These are phyloP conservation scores for Aelia acuminata DNA, from an alignment of 2,888 invertebrate species.

Conservation along the genomic window DNA sequence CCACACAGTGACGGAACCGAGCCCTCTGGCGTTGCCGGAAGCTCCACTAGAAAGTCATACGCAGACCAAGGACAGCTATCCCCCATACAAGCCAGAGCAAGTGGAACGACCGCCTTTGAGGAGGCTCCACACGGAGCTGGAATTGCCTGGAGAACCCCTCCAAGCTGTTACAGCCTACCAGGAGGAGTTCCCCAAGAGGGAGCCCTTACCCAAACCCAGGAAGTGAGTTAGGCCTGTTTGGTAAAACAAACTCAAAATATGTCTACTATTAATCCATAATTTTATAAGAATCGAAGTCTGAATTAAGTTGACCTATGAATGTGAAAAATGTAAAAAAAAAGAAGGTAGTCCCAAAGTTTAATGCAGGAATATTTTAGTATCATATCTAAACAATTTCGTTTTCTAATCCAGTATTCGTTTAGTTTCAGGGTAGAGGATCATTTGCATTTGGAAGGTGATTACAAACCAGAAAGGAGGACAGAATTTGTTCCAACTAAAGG, in stretches of 20 bases:
- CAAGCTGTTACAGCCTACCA: constrained; percentile 75
- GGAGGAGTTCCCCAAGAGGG: constrained; percentile 74
- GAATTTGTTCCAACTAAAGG: constrained; percentile 70
- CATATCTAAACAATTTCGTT: not conserved
- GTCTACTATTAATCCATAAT: not conserved
- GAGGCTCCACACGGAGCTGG: constrained; percentile 68
- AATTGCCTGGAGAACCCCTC: constrained; percentile 68
- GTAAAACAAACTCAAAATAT: not conserved
- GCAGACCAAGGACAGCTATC: constrained; percentile 67
- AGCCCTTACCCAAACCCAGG: constrained; percentile 60
- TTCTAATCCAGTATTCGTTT: constrained; percentile 15
- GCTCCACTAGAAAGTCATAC: constrained; percentile 64
- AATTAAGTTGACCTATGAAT: not conserved
- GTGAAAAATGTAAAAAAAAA: too few relatives aligned
- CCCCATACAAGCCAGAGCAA: constrained; percentile 67
- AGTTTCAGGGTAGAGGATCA: constrained; percentile 74
- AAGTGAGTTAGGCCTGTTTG: constrained; percentile 50
- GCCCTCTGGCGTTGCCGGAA: constrained; percentile 67
- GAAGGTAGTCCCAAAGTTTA: too few relatives aligned
- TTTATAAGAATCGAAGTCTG: not conserved
- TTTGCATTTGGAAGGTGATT: constrained; percentile 79
- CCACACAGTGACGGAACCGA: constrained; percentile 73
- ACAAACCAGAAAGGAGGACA: constrained; percentile 72
- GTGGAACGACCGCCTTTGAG: constrained; percentile 68
- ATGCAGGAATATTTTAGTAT: not conserved